A percentile compares a stretch with the other conserved stretches of the same genome.
phyloP scores from a whole-genome alignment of 2,888 invertebrate genomes.

The Harpalus rufipes region DNA sequence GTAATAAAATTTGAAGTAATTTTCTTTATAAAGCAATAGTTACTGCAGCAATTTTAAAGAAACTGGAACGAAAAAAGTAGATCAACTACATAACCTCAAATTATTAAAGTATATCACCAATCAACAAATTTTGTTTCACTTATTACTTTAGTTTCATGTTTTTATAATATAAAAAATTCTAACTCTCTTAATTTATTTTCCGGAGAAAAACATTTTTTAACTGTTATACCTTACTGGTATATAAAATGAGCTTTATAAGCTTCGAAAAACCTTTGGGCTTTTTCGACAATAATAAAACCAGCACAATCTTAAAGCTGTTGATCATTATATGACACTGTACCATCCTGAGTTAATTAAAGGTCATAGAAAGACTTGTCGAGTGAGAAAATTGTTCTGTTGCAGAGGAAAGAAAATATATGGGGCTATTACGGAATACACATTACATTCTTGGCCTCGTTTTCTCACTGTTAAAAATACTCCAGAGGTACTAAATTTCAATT shows the following conservation, averaged over 20 bases:
- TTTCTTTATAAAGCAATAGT: neutral
- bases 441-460: conserved; percentile 59
- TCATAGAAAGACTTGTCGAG: conserved; percentile 55
- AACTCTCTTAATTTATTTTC: neutral
- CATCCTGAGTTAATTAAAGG: conserved; percentile 58
- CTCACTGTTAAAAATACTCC: conserved; percentile 27
- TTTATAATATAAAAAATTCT: neutral
- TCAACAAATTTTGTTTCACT: neutral
- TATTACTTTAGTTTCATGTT: neutral
- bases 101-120: neutral
- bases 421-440: conserved; percentile 51
- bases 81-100: neutral
- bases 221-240: neutral
- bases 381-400: conserved; percentile 60
- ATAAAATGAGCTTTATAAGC: neutral
- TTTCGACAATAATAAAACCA: conserved; percentile 13
- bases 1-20: neutral
- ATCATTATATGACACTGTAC: conserved; percentile 1
- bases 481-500: neutral
- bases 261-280: neutral
- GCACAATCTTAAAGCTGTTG: conserved; percentile 24
- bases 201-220: neutral
- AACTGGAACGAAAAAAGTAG: neutral
- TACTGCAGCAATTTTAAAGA: neutral
- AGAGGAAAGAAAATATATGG: conserved; percentile 54